phyloP scores from a whole-genome alignment of 2,888 invertebrate species.

The Loripinus fragilis region DNA sequence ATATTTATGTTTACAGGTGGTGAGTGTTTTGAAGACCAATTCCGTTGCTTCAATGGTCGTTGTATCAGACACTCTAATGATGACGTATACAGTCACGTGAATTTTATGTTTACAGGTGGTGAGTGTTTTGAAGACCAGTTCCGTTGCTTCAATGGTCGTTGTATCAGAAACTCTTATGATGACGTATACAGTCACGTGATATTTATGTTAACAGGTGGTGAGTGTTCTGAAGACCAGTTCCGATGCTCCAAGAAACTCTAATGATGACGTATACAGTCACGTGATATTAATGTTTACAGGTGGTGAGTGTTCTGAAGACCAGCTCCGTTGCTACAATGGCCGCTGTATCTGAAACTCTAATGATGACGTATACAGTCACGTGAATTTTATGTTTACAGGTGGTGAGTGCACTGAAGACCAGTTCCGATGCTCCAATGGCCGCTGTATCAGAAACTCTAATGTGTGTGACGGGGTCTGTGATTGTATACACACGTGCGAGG shows the following conservation, averaged over 20 bases:
- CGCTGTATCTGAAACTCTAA: no score
- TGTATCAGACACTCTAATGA: slow-evolving; percentile 84
- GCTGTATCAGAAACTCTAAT: slow-evolving; percentile 83
- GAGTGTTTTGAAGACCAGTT: slow-evolving; percentile 74
- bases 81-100: slow-evolving; percentile 84
- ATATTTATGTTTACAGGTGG: slow-evolving; percentile 68
- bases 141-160: slow-evolving; percentile 83
- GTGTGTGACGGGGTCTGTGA: slow-evolving; percentile 85
- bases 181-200: slow-evolving; percentile 84
- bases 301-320: no score
- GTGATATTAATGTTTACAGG: no score
- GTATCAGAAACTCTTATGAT: slow-evolving; percentile 83
- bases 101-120: slow-evolving; percentile 79
- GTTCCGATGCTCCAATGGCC: slow-evolving; percentile 83
- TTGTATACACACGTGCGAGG: slow-evolving; percentile 83
- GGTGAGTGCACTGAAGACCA: slow-evolving; percentile 70
- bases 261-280: no score
- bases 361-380: no score
- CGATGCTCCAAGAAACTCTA: slow-evolving; percentile 84
- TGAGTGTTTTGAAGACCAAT: slow-evolving; percentile 72
- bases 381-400: slow-evolving; percentile 57
- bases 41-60: slow-evolving; percentile 83
- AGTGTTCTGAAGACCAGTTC: slow-evolving; percentile 75
- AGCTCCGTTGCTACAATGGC: no score
- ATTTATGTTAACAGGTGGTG: slow-evolving; percentile 83